phyloP scores from a whole-genome alignment of 1,140 invertebrate genomes.

The Procambarus virginalis region DNA sequence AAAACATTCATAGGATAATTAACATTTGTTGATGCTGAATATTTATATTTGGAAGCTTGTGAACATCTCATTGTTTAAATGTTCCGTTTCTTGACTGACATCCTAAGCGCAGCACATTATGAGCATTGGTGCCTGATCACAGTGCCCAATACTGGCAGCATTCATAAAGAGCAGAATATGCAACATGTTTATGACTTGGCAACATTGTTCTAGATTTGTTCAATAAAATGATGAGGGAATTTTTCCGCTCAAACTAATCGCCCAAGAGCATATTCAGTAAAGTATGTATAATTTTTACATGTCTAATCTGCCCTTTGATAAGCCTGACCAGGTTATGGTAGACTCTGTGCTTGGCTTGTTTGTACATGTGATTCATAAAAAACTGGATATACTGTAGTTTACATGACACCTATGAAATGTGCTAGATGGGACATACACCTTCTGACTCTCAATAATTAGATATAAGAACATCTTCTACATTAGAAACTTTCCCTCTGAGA shows the following conservation, averaged over 20 bases:
- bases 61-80: slow-evolving; percentile 34
- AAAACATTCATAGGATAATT: background rate
- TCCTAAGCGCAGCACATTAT: slow-evolving; percentile 18
- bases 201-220: background rate
- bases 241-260: background rate
- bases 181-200: background rate
- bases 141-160: slow-evolving; percentile 7
- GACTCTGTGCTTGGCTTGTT: slow-evolving; percentile 42
- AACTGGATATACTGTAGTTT: slow-evolving; percentile 29
- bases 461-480: slow-evolving; percentile 35
- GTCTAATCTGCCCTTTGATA: background rate
- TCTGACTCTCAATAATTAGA: slow-evolving; percentile 46
- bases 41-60: slow-evolving; percentile 44
- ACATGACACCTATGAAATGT: slow-evolving; percentile 50
- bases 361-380: slow-evolving; percentile 47
- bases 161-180: slow-evolving; percentile 10
- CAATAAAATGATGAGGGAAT: background rate
- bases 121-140: slow-evolving; percentile 10
- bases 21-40: slow-evolving; percentile 12
- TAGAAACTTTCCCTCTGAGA: slow-evolving; percentile 35
- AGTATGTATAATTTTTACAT: background rate
- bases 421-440: slow-evolving; percentile 37
- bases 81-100: slow-evolving; percentile 11
- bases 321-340: slow-evolving; percentile 16
- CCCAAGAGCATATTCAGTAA: background rate